Conservation (phyloP, 2,888 invertebrate genomes). For the Neria commutata region DNA sequence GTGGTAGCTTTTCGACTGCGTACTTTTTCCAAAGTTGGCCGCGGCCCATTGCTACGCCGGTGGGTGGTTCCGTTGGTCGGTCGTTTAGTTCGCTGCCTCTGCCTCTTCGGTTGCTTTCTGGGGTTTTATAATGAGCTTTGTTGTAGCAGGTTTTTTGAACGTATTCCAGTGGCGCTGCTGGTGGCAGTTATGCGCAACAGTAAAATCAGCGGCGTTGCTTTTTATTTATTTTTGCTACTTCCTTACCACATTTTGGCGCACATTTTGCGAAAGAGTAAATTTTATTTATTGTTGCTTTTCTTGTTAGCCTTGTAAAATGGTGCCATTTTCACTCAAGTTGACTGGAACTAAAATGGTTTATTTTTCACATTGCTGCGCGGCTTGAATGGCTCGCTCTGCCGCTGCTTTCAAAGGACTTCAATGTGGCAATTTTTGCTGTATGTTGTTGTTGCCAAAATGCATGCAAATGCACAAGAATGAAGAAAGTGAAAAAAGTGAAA, state of each 20-base stretch:
- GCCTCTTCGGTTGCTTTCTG: too few species aligned
- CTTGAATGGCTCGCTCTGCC: background rate
- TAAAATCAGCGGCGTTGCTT: slow-evolving; percentile 16
- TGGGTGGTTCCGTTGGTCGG: background rate
- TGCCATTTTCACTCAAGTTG: slow-evolving; percentile 47
- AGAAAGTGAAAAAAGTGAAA: too few species aligned
- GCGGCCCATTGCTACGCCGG: background rate
- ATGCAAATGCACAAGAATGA: too few species aligned
- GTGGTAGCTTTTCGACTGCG: slow-evolving; percentile 36
- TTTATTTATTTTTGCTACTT: slow-evolving; percentile 10
- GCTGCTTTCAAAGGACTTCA: background rate
- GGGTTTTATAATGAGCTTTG: background rate
- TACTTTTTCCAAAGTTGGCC: too few species aligned
- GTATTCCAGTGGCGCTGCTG: slow-evolving; percentile 20
- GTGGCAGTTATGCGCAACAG: background rate
- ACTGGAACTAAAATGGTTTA: slow-evolving; percentile 54
- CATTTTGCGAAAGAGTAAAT: too few species aligned
- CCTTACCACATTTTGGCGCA: slow-evolving; percentile 2
- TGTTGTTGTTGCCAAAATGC: too few species aligned
- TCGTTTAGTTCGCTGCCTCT: too few species aligned
- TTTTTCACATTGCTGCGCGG: slow-evolving; percentile 37
- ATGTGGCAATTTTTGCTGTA: too few species aligned
- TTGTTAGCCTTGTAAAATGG: too few species aligned
- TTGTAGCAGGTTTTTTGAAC: background rate
- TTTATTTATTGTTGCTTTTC: too few species aligned